Evolutionary conservation across 2,888 invertebrate species (phyloP).

Genomic region (Apamea sordens): DNA sequence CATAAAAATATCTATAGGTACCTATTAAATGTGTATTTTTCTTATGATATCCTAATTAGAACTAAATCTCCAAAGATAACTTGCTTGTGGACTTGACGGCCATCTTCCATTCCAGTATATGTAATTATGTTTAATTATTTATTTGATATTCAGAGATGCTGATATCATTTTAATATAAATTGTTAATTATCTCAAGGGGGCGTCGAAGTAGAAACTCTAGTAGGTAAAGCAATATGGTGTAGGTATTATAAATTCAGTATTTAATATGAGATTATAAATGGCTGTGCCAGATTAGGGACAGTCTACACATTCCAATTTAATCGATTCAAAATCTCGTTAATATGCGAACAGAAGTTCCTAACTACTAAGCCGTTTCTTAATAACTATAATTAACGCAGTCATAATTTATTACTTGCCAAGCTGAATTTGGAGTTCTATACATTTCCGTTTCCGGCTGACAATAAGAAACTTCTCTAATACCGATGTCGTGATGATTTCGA

Average conservation of each 20-base stretch:
- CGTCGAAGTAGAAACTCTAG: slow-evolving; percentile 16
- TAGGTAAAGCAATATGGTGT: background rate
- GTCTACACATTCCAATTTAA: slow-evolving; percentile 21
- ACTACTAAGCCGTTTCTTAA: slow-evolving; percentile 47
- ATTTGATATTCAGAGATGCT: background rate
- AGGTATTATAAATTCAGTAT: slow-evolving; percentile 24
- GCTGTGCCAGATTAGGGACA: slow-evolving; percentile 21
- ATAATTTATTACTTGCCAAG: slow-evolving; percentile 56
- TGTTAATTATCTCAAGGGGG: background rate
- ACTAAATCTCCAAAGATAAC: background rate
- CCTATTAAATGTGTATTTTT: background rate
- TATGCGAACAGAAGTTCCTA: slow-evolving; percentile 20
- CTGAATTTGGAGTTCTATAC: slow-evolving; percentile 51
- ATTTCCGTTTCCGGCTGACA: slow-evolving; percentile 63
- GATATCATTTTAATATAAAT: slow-evolving; percentile 1
- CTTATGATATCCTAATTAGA: slow-evolving; percentile 3
- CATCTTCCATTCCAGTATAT: background rate
- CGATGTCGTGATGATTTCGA: slow-evolving; percentile 33
- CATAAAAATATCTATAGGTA: background rate
- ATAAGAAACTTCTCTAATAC: slow-evolving; percentile 40
- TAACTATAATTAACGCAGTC: slow-evolving; percentile 59
- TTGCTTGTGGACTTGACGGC: background rate
- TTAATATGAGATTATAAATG: slow-evolving; percentile 27
- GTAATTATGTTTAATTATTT: background rate
- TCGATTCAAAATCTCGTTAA: slow-evolving; percentile 29